Percentiles rank a stretch among this genome's conserved stretches.
Conservation (phyloP, 2,888 invertebrate species). For the Macrosoma leucophasiata region DNA sequence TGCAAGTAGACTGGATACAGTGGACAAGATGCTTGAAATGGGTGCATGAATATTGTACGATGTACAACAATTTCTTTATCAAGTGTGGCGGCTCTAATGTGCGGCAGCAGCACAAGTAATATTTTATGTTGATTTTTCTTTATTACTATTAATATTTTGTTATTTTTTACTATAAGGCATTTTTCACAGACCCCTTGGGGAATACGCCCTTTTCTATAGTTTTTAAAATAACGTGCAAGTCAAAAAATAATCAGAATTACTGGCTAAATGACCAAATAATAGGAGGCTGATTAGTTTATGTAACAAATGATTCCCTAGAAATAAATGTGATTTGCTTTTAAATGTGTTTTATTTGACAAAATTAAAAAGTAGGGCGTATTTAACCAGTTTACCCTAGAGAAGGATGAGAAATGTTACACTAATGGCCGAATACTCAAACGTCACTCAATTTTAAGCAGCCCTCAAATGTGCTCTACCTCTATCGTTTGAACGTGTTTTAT, state of each 20-base stretch:
- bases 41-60: constrained; percentile 3
- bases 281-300: constrained; percentile 6
- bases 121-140: neutral
- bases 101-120: constrained; percentile 1
- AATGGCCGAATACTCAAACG: too few relatives aligned
- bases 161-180: constrained; percentile 1
- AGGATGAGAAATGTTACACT: too few relatives aligned
- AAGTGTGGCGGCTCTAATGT: constrained; percentile 3
- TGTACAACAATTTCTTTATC: constrained; percentile 1
- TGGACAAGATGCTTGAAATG: constrained; percentile 1
- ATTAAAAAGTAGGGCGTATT: constrained; percentile 17
- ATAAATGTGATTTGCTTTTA: constrained; percentile 4
- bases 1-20: constrained; percentile 2
- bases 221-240: neutral
- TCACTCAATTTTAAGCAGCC: too few relatives aligned
- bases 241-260: constrained; percentile 6
- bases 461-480: too few relatives aligned
- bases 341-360: constrained; percentile 6
- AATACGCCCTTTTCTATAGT: constrained; percentile 1
- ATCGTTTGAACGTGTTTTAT: too few relatives aligned
- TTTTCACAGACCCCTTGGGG: constrained; percentile 4
- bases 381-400: constrained; percentile 10
- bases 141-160: neutral
- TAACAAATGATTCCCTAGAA: constrained; percentile 3
- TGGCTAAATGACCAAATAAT: constrained; percentile 5